Base-by-base conservation (phyloP, 2,888 invertebrate genomes). In the Frankliniella fusca region DNA sequence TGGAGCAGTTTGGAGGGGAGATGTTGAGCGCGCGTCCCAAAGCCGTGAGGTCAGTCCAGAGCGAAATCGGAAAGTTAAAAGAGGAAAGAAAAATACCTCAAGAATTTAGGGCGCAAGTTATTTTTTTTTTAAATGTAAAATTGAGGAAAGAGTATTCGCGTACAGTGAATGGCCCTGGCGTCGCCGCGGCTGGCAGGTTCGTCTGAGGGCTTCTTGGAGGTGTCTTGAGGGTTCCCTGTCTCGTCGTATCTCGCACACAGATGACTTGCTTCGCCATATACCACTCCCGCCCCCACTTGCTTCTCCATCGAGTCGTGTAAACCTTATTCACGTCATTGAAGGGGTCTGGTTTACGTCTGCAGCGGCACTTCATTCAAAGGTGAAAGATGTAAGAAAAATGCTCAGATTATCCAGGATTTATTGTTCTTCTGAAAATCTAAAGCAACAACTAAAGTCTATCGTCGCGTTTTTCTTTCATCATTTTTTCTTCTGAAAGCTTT, bases 51-150 rank as follows among this genome's bases (percentile, higher is more conserved):
- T 61, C 61, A 18, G 61, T 61, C 20, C 54, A 54, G 54, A 54
- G 12, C 54, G 15, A 61, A 61, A n/a, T 11, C 87, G n/a, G n/a
- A 61, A 38, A 61, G 61, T 11, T 87, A 15, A 61, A 61, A 38
- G 81, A 48, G 65, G 48, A 38, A 81, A 82, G 76, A 81, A 81
- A 82, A 82, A 48, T 81, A 81, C 65, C 81, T 70, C 61, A 82
- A 76, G 81, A 82, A 54, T 81, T 5, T 20, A 48, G 38, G 38
- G 38, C 38, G 38, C 38, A 38, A 38, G n/a, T n/a, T n/a, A n/a
- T n/a, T n/a, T n/a, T n/a, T n/a, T n/a, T 38, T 38, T 3, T 38
- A 3, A 3, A 38, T 38, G 38, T 79, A 81, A 81, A 82, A 82
- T 70, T 81, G 76, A 81, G 81, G 49, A 81, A 82, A 76, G 81